Percentiles rank a stretch among this genome's conserved stretches.
Conservation (phyloP, 2,113 vertebrate genomes). For the Python bivittatus region DNA sequence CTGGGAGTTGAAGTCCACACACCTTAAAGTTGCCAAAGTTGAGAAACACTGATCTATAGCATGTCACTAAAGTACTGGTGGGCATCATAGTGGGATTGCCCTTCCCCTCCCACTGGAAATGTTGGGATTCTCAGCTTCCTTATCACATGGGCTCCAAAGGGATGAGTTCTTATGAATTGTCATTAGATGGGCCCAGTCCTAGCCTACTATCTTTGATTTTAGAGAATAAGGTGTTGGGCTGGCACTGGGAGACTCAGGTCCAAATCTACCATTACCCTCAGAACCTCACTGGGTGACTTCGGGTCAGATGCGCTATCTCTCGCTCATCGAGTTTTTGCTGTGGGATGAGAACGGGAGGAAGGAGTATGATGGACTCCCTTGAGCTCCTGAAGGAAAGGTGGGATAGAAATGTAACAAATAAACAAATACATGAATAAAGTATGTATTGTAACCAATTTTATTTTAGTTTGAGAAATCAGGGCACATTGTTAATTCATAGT, state of each 20-base stretch:
- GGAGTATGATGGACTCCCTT: not conserved
- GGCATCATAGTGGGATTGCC: not conserved
- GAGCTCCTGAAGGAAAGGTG: not conserved
- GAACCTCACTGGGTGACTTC: not conserved
- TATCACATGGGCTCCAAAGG: not conserved
- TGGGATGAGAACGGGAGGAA: not conserved
- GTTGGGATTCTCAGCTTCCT: not conserved
- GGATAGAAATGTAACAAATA: not conserved
- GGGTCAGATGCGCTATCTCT: not conserved
- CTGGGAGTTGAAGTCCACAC: too few species aligned
- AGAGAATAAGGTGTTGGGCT: not conserved
- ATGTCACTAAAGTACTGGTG: not conserved
- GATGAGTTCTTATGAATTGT: not conserved
- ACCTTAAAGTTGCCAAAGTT: too few species aligned
- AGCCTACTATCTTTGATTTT: not conserved
- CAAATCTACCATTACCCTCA: not conserved
- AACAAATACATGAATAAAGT: not conserved
- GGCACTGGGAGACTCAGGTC: not conserved
- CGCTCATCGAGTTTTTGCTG: not conserved
- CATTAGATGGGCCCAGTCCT: not conserved
- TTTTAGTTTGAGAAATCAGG: not conserved
- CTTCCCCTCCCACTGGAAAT: not conserved
- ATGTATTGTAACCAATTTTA: not conserved
- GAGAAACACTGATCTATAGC: not conserved
- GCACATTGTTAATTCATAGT: not conserved